Conservation (phyloP, 2,888 invertebrate genomes). For the Polyommatus icarus region DNA sequence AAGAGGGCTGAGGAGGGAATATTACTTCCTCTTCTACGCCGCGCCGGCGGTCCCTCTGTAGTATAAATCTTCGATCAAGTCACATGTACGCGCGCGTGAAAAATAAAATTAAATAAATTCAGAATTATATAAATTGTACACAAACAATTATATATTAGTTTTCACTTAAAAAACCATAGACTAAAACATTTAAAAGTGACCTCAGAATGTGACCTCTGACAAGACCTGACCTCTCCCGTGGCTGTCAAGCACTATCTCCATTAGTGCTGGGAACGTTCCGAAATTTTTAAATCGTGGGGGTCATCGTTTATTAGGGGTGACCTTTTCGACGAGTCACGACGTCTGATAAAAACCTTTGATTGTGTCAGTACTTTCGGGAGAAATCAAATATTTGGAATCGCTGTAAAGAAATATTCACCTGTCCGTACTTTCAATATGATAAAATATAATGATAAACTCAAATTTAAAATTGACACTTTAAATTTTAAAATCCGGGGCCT, state of each 20-base stretch:
- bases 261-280: constrained; percentile 14
- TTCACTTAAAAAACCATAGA: background rate
- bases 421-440: no score
- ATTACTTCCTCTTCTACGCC: no score
- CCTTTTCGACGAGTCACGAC: constrained; percentile 26
- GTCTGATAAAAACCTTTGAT: constrained; percentile 4
- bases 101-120: no score
- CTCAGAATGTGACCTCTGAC: constrained; percentile 2
- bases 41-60: no score
- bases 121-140: no score
- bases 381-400: background rate
- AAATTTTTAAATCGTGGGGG: background rate
- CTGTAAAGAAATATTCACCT: background rate
- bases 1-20: no score
- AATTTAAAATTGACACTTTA: no score
- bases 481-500: no score
- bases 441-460: no score
- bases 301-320: constrained; percentile 20
- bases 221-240: background rate
- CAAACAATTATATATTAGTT: no score
- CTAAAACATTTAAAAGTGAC: constrained; percentile 2
- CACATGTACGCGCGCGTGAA: no score
- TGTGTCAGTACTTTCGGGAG: background rate
- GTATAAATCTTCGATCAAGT: no score
- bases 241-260: constrained; percentile 13